Evolutionary conservation across 2,113 vertebrate genomes (phyloP).

Genomic region (Acinonyx jubatus): DNA sequence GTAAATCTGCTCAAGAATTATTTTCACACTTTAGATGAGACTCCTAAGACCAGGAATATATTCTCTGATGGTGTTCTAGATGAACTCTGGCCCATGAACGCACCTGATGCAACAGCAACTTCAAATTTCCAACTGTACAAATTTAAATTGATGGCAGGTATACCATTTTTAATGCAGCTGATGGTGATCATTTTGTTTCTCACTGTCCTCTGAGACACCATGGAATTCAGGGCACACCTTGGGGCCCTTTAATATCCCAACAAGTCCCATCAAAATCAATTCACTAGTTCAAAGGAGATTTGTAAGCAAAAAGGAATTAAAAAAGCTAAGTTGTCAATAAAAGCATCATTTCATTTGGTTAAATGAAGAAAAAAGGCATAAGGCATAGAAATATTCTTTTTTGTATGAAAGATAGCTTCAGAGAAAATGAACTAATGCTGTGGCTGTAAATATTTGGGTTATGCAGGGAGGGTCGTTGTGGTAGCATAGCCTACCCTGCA

Average conservation of each 20-base stretch:
- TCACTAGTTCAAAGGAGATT: neutral
- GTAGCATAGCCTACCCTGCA: neutral
- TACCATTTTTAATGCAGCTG: neutral
- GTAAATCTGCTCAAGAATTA: conserved; percentile 41
- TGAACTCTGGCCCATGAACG: neutral
- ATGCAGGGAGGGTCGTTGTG: neutral
- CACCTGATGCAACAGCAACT: neutral
- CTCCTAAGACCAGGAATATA: neutral
- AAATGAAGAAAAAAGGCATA: neutral
- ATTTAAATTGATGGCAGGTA: neutral
- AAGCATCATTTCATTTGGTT: neutral
- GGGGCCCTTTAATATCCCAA: neutral
- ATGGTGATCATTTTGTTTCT: conserved; percentile 41
- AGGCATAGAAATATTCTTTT: neutral
- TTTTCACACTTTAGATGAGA: conserved; percentile 23
- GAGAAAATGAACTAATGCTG: neutral
- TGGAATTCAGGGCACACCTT: neutral
- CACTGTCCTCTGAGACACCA: neutral
- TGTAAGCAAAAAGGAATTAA: neutral
- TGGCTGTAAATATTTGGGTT: neutral
- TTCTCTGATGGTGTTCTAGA: neutral
- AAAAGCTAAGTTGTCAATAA: conserved; percentile 6
- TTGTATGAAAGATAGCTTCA: neutral
- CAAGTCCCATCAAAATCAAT: neutral
- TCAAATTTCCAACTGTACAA: neutral